Base-by-base conservation (phyloP, 2,113 vertebrate species). In the Eurypyga helias region DNA sequence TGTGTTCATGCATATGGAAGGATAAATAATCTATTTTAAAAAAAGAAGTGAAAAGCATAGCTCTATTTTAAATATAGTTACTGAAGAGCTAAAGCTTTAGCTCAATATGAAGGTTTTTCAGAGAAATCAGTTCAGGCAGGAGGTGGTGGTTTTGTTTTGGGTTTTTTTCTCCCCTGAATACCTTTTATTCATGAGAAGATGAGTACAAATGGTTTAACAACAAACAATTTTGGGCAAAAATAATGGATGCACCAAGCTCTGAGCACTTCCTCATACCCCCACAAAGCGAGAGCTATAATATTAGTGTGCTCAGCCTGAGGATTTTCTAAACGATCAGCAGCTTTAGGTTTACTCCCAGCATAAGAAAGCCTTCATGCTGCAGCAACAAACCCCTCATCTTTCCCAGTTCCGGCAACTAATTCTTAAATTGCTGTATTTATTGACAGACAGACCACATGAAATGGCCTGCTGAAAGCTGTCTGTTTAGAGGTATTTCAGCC, bases 371-470 rank as follows among this genome's bases (percentile, higher is more conserved):
- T 67, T 91, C 25, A 20, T 1, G 7, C 66, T 92, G 82, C 70
- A 82, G 31, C 46, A 84, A 13, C 6, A 2, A 64, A 86, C 73
- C 12, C 6, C 21, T 46, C 23, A 46, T 24, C 52, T 89, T 51
- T 31, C 85, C 78, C 65, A 54, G n/a, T n/a, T 52, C 73, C 76
- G 15, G 3, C 71, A 81, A 62, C 64, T 89, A 82, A 92, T 96
- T 90, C 94, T 94, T 93, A 93, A 89, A 96, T 90, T 80, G 90
- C 58, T 72, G 1, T 70, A 83, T 89, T 95, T 83, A 84, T 61
- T 69, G 64, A 10, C 93, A 80, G 38, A 24, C 67, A 61, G 46
- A 61, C 72, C 52, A 91, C 87, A 93, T 76, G 29, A 93, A 95
- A 90, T 9, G 19, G 36, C 51, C 31, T 71, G 34, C 13, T 66